A percentile compares a stretch with the other conserved stretches of the same genome.
Evolutionary conservation across 1,140 invertebrate genomes (phyloP).

Genomic region (Anthonomus grandis): DNA sequence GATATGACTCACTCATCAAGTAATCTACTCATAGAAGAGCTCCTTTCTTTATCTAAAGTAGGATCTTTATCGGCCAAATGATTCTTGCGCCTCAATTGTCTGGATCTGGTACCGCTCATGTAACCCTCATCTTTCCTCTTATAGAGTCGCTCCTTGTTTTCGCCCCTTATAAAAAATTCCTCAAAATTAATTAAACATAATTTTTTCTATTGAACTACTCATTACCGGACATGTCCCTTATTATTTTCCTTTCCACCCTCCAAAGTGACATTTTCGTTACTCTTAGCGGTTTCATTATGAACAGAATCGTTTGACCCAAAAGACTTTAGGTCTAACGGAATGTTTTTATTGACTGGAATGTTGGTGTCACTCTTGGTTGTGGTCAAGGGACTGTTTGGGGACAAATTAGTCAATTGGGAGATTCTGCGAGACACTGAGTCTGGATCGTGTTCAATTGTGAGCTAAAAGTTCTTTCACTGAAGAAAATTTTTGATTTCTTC

Average conservation of each 20-base stretch:
- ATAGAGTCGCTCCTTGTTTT: slow-evolving; percentile 61
- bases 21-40: slow-evolving; percentile 79
- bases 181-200: not conserved
- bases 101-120: slow-evolving; percentile 48
- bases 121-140: slow-evolving; percentile 63
- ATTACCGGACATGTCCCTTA: slow-evolving; percentile 24
- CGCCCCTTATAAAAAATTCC: slow-evolving; percentile 44
- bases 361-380: slow-evolving; percentile 47
- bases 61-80: slow-evolving; percentile 44
- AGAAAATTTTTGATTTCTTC: not conserved
- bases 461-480: slow-evolving; percentile 47
- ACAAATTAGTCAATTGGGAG: slow-evolving; percentile 34
- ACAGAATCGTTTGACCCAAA: slow-evolving; percentile 36
- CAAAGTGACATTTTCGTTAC: slow-evolving; percentile 19
- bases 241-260: slow-evolving; percentile 7
- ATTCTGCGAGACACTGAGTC: slow-evolving; percentile 57
- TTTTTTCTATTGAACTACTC: not conserved
- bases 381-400: slow-evolving; percentile 43
- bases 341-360: slow-evolving; percentile 41
- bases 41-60: slow-evolving; percentile 68
- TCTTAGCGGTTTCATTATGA: slow-evolving; percentile 11
- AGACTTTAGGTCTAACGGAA: slow-evolving; percentile 26
- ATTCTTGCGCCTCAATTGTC: slow-evolving; percentile 50
- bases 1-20: slow-evolving; percentile 65
- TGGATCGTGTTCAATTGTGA: slow-evolving; percentile 87